Evolutionary conservation across 2,113 vertebrate species (phyloP).

Genomic region (Sialia sialis): DNA sequence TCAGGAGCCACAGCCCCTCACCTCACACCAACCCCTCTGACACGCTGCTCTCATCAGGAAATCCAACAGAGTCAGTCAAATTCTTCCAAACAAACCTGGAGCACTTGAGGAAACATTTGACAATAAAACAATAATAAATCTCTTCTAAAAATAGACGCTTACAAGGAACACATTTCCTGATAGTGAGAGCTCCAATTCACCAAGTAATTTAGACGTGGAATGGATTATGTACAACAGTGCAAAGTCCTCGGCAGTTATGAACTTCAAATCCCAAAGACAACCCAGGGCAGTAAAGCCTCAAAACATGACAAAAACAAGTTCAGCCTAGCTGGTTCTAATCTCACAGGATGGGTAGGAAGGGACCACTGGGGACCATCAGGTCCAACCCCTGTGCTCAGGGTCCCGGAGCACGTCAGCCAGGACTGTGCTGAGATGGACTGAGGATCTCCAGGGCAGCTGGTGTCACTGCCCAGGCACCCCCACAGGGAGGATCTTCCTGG

Average conservation of each 20-base stretch:
- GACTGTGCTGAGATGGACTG: neutral
- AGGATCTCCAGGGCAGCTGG: neutral
- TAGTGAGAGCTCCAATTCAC: rapidly evolving
- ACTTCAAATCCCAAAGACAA: neutral
- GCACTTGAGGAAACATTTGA: neutral
- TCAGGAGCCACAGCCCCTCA: neutral
- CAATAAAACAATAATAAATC: neutral
- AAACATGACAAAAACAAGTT: rapidly evolving
- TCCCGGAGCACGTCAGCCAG: neutral
- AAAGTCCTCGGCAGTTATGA: neutral
- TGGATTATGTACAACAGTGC: rapidly evolving
- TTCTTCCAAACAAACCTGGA: neutral
- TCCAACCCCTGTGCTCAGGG: neutral
- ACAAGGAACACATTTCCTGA: neutral
- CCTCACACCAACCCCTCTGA: neutral
- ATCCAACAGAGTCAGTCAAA: neutral
- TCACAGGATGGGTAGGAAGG: neutral
- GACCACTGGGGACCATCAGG: neutral
- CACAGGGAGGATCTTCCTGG: neutral
- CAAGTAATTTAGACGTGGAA: rapidly evolving
- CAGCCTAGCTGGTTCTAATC: rapidly evolving
- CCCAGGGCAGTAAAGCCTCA: rapidly evolving
- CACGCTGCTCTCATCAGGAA: neutral
- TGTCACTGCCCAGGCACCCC: neutral
- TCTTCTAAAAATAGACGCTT: neutral